Base-by-base conservation (phyloP, 1,140 invertebrate genomes). In the Cataglyphis hispanica region DNA sequence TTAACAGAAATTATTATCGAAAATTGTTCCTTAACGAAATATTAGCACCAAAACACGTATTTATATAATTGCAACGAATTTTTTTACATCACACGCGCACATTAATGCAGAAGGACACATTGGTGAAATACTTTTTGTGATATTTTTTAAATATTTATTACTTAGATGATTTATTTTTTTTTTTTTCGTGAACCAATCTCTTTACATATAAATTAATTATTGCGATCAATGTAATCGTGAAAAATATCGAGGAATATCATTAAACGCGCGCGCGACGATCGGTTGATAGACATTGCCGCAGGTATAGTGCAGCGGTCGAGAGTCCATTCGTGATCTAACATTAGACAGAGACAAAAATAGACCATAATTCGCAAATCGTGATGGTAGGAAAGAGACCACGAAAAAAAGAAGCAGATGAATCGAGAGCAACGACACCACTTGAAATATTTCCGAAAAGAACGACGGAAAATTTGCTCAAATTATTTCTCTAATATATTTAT, bases 331-430 rank as follows among this genome's bases (percentile, higher is more conserved):
- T 58, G 80, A 67, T 91, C 93, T 93, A 93, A 92, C 90, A 93
- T 93, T 93, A 93, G 93, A 92, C 90, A 90, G 92, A 92, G 89
- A 86, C 91, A 90, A 89, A 93, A 93, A 93, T 93, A 92, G 91
- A 91, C 84, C 89, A 93, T 93, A 93, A 93, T 92, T 93, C 89
- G 89, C 87, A 91, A 93, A 93, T 92, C 84, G 84, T 81, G 81
- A 87, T 84, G 40, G 43, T 11, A 74, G 74, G 53, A 37, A 43
- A 34, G 69, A 25, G 13, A 75, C 60, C 27, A 53, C 27, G 66
- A 83, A 64, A 84, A 43, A 86, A 67, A 75, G 40, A 67, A 64
- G 53, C 40, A 86, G 78, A 53, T 27, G n/a, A 22, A 63, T 43
- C 13, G 58, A 43, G 53, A 22, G 46, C 61, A 84, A 69, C n/a